phyloP scores from a whole-genome alignment of 2,797 vertebrate species.

The Mormyrus proboscirostris region DNA sequence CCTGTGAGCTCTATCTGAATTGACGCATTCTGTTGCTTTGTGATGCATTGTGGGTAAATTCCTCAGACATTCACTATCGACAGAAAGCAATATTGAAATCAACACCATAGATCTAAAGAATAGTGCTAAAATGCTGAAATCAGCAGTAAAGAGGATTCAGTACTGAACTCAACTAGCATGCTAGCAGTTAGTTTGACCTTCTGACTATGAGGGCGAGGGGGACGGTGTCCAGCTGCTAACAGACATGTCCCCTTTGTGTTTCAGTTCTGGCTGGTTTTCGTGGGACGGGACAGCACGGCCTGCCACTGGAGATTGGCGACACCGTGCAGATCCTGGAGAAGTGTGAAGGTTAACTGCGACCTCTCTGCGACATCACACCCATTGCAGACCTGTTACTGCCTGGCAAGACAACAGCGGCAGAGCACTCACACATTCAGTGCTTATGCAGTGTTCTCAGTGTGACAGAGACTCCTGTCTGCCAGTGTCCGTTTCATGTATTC shows the following conservation, averaged over 20 bases:
- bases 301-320: constrained; percentile 93
- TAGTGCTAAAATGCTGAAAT: neutral
- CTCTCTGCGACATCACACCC: neutral
- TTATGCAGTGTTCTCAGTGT: neutral
- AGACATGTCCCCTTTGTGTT: constrained; percentile 40
- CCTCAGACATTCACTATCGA: neutral
- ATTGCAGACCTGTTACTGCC: neutral
- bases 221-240: neutral
- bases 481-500: neutral
- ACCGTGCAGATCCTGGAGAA: constrained; percentile 97
- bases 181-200: neutral
- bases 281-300: constrained; percentile 83
- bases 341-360: constrained; percentile 75
- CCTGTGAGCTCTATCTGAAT: neutral
- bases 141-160: neutral
- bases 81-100: neutral
- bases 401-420: neutral
- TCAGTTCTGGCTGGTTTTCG: constrained; percentile 91
- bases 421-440: neutral
- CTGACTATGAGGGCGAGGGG: neutral
- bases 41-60: neutral
- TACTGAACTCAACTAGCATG: neutral
- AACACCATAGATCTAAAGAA: neutral
- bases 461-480: neutral
- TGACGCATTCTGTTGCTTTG: neutral